Conservation (phyloP, 2,113 vertebrate genomes). For the Aegypius monachus region DNA sequence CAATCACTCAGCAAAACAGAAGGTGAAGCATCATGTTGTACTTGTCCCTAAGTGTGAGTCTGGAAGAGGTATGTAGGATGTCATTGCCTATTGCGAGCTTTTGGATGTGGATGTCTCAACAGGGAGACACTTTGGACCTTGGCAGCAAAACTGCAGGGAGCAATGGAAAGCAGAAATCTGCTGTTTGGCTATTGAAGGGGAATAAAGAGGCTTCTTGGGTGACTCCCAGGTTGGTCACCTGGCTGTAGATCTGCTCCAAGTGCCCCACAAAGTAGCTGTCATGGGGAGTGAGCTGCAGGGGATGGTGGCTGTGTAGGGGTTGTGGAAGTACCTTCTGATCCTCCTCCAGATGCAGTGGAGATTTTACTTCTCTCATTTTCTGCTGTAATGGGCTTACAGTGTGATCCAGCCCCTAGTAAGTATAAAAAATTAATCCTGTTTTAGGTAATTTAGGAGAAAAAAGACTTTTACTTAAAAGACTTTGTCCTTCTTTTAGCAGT, state of each 20-base stretch:
- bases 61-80: background rate
- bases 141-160: background rate
- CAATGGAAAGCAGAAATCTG: background rate
- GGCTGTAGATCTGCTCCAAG: background rate
- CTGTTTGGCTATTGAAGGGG: background rate
- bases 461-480: background rate
- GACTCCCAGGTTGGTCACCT: accelerated
- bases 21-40: background rate
- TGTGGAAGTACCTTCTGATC: background rate
- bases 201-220: background rate
- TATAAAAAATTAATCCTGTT: background rate
- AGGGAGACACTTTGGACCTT: background rate
- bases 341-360: background rate
- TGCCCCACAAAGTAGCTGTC: background rate
- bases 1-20: background rate
- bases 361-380: background rate
- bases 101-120: background rate
- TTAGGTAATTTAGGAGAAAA: background rate
- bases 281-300: background rate
- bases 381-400: background rate
- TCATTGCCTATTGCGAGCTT: background rate
- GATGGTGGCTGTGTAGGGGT: background rate
- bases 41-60: background rate
- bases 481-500: background rate
- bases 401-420: background rate